Evolutionary conservation across 1,140 invertebrate species (phyloP).

Genomic region (Drosophila truncata): DNA sequence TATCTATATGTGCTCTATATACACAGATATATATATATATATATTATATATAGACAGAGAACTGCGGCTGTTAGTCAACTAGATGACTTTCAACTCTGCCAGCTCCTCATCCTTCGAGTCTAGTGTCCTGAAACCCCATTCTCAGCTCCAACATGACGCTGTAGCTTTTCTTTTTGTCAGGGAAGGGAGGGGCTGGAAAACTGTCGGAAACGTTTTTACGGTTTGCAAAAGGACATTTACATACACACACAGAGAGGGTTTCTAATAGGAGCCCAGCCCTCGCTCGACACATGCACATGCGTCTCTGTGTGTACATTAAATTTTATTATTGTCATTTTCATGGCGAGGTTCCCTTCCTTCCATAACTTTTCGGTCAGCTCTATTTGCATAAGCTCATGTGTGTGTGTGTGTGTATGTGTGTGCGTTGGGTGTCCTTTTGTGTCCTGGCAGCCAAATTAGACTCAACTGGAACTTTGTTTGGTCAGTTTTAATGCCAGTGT

Average conservation of each 20-base stretch:
- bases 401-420: neutral
- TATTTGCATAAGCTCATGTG: constrained; percentile 69
- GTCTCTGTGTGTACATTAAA: constrained; percentile 77
- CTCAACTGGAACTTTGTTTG: constrained; percentile 76
- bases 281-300: constrained; percentile 52
- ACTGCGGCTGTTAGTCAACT: constrained; percentile 62
- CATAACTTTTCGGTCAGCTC: constrained; percentile 68
- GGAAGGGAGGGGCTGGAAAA: constrained; percentile 32
- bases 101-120: constrained; percentile 8
- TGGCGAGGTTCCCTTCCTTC: constrained; percentile 40
- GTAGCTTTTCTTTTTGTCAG: constrained; percentile 42
- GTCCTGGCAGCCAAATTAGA: constrained; percentile 70
- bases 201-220: constrained; percentile 80
- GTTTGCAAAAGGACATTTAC: constrained; percentile 76
- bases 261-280: constrained; percentile 11
- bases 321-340: constrained; percentile 84
- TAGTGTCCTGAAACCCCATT: constrained; percentile 8
- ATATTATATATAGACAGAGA: constrained; percentile 17
- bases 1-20: constrained; percentile 12
- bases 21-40: neutral
- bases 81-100: constrained; percentile 77
- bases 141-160: constrained; percentile 50
- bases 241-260: constrained; percentile 38
- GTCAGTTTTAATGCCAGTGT: constrained; percentile 80
- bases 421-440: constrained; percentile 20